Percentiles rank a stretch among this genome's conserved stretches.
phyloP scores from a whole-genome alignment of 2,888 invertebrate genomes.

The Hemistola chrysoprasaria region DNA sequence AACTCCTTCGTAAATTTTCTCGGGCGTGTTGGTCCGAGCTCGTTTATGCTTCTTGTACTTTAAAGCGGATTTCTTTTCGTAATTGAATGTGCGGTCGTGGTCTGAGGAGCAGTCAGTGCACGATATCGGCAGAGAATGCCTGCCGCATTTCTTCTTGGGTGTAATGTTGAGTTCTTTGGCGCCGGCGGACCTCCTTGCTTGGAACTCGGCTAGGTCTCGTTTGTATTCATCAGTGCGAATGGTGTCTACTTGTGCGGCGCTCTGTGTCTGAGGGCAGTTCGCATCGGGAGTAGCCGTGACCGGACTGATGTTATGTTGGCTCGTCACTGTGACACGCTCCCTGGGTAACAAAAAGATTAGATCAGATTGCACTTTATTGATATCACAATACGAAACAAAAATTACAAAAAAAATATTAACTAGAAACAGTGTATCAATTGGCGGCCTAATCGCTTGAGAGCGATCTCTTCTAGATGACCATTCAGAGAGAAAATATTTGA shows the following conservation, averaged over 20 bases:
- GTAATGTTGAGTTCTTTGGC: slow-evolving; percentile 51
- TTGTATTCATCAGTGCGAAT: slow-evolving; percentile 76
- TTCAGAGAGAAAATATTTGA: too few relatives aligned
- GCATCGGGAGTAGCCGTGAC: slow-evolving; percentile 38
- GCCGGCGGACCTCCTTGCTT: slow-evolving; percentile 66
- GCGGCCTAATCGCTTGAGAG: too few relatives aligned
- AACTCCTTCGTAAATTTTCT: slow-evolving; percentile 46
- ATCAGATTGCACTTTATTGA: too few relatives aligned
- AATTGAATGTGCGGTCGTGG: slow-evolving; percentile 66
- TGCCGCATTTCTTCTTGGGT: slow-evolving; percentile 64
- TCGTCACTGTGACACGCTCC: slow-evolving; percentile 71
- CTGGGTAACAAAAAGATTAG: slow-evolving; percentile 41
- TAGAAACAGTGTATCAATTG: too few relatives aligned
- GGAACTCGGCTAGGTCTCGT: slow-evolving; percentile 72
- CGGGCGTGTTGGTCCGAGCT: slow-evolving; percentile 51
- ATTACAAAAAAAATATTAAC: too few relatives aligned
- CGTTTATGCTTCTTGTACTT: slow-evolving; percentile 69
- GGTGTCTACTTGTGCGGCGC: slow-evolving; percentile 53
- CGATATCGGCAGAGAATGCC: slow-evolving; percentile 67
- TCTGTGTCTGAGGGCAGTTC: slow-evolving; percentile 35
- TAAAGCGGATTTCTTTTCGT: slow-evolving; percentile 67
- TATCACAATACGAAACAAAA: too few relatives aligned
- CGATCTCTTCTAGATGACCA: too few relatives aligned
- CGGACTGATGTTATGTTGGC: slow-evolving; percentile 51
- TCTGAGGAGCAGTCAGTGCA: slow-evolving; percentile 67